Conservation (phyloP, 2,888 invertebrate species). For the Andricus curvator region DNA sequence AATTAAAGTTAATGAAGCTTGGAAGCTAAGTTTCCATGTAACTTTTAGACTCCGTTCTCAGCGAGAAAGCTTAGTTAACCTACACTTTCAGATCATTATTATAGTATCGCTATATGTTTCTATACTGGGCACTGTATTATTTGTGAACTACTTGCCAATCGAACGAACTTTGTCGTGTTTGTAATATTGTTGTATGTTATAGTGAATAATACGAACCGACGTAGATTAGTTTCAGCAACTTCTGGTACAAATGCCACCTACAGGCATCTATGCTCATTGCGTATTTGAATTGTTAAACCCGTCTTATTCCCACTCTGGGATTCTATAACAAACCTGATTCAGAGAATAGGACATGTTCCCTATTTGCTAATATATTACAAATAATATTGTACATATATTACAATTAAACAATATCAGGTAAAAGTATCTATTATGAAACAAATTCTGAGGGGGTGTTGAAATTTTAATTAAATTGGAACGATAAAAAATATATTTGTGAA, state of each 20-base stretch:
- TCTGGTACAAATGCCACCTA: conserved; percentile 15
- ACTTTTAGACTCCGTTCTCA: too few species aligned
- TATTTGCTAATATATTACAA: neutral
- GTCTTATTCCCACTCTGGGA: conserved; percentile 25
- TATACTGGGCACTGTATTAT: neutral
- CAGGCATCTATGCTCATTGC: neutral
- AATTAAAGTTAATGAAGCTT: too few species aligned
- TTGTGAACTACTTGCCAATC: neutral
- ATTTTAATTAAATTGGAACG: too few species aligned
- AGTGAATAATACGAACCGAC: conserved; percentile 51
- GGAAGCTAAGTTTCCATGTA: too few species aligned
- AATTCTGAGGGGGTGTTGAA: too few species aligned
- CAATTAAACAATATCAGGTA: neutral
- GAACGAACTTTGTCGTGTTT: conserved; percentile 5
- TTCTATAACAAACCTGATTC: neutral
- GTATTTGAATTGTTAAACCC: conserved; percentile 20
- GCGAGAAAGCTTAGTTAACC: too few species aligned
- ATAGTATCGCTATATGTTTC: neutral
- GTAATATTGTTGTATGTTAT: conserved; percentile 20
- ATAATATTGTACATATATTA: neutral
- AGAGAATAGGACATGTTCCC: neutral
- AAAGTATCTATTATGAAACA: too few species aligned
- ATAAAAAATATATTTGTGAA: too few species aligned
- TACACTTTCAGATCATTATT: too few species aligned
- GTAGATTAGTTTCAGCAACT: conserved; percentile 60